Percentiles rank a stretch among this genome's conserved stretches.
phyloP scores from a whole-genome alignment of 2,888 invertebrate species.

The Colostygia pectinataria region DNA sequence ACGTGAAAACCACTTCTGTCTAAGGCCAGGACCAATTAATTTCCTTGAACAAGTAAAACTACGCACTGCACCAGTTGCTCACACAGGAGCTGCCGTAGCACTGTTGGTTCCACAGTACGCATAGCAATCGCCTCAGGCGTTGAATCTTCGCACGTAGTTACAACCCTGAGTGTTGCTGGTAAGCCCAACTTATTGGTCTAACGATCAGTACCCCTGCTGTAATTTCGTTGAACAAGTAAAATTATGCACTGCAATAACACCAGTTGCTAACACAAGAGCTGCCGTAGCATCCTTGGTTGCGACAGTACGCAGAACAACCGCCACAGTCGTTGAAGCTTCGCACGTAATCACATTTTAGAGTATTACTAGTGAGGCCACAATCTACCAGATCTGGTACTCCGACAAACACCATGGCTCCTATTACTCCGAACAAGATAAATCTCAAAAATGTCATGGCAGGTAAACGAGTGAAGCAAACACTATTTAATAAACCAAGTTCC shows the following conservation, averaged over 20 bases:
- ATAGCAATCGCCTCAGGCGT: no score
- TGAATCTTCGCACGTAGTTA: no score
- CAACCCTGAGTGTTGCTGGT: no score
- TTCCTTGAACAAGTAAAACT: no score
- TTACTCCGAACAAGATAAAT: slow-evolving; percentile 1
- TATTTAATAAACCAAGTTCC: background rate
- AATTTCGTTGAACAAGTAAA: no score
- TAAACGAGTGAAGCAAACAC: background rate
- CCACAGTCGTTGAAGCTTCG: slow-evolving; percentile 18
- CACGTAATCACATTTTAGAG: slow-evolving; percentile 17
- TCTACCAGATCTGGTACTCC: slow-evolving; percentile 3
- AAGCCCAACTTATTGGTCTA: no score
- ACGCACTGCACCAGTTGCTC: no score
- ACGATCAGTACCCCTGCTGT: no score
- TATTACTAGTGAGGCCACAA: slow-evolving; percentile 14
- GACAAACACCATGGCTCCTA: background rate
- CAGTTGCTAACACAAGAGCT: slow-evolving; percentile 17
- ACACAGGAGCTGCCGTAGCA: no score
- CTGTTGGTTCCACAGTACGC: no score
- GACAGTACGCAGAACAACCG: slow-evolving; percentile 14
- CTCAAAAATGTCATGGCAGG: slow-evolving; percentile 2
- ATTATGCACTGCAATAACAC: slow-evolving; percentile 16
- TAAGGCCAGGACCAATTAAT: no score
- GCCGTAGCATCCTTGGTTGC: slow-evolving; percentile 12
- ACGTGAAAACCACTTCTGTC: no score